A percentile compares a stretch with the other conserved stretches of the same genome.
Evolutionary conservation across 2,797 vertebrate species (phyloP).

Genomic region (Falco columbarius): DNA sequence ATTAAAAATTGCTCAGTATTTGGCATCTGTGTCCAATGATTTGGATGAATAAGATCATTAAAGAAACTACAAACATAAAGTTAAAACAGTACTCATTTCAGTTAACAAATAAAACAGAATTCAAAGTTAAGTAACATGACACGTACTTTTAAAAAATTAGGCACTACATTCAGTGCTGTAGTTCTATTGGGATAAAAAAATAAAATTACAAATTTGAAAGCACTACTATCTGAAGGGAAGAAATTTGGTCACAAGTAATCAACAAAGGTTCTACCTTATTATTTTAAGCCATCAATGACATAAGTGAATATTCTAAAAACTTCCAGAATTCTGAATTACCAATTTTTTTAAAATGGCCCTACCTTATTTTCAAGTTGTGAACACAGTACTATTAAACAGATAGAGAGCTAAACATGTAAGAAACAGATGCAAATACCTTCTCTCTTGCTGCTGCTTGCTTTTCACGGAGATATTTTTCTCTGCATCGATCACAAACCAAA

Average conservation of each 20-base stretch:
- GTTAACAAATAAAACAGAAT: neutral
- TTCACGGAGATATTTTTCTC: conserved; percentile 97
- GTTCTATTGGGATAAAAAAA: neutral
- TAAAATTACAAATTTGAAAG: neutral
- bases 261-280: neutral
- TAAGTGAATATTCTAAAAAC: neutral
- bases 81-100: neutral
- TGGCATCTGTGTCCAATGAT: neutral
- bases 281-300: neutral
- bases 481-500: conserved; percentile 95
- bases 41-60: neutral
- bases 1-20: neutral
- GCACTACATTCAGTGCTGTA: neutral
- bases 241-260: neutral
- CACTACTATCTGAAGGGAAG: neutral
- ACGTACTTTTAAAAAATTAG: neutral
- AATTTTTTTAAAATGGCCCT: neutral
- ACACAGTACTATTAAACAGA: neutral
- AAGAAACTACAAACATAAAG: neutral
- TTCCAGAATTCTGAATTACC: neutral
- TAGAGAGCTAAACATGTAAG: accelerated
- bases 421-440: conserved; percentile 82
- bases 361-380: neutral
- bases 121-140: neutral
- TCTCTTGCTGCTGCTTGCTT: conserved; percentile 97